Evolutionary conservation across 2,888 invertebrate genomes (phyloP).

Genomic region (Chydorus sphaericus): DNA sequence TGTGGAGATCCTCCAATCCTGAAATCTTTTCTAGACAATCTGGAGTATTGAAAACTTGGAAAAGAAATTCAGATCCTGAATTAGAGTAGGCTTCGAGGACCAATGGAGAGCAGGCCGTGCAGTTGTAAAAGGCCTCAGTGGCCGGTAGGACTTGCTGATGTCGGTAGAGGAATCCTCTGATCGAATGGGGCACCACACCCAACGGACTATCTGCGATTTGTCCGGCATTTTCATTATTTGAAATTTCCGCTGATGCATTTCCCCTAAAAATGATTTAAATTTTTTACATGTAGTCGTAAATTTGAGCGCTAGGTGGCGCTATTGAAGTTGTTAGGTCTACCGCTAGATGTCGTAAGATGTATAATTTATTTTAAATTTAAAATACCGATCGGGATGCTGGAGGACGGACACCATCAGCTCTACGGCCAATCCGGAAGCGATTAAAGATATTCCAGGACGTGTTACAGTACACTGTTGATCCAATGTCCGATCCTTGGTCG

Average conservation of each 20-base stretch:
- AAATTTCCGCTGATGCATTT: conserved; percentile 45
- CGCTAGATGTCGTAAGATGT: neutral
- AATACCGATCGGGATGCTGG: conserved; percentile 64
- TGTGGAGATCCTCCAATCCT: conserved; percentile 46
- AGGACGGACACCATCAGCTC: conserved; percentile 73
- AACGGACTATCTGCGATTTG: conserved; percentile 42
- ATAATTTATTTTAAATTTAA: neutral
- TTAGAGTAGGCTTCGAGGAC: conserved; percentile 31
- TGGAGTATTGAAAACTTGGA: conserved; percentile 64
- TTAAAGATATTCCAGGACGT: conserved; percentile 78
- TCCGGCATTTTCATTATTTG: conserved; percentile 27
- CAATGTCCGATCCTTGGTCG: conserved; percentile 72
- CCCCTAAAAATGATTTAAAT: conserved; percentile 31
- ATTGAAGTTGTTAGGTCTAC: neutral
- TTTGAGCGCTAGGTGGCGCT: neutral
- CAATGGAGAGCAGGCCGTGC: conserved; percentile 71
- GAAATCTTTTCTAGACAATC: conserved; percentile 72
- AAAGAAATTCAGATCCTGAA: conserved; percentile 52
- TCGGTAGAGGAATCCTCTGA: conserved; percentile 75
- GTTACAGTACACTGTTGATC: conserved; percentile 99
- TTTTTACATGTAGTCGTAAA: neutral
- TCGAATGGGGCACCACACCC: conserved; percentile 80
- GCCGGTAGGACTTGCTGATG: conserved; percentile 71
- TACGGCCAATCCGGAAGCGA: conserved; percentile 79
- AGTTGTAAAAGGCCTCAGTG: conserved; percentile 70